Evolutionary conservation across 2,797 vertebrate species (phyloP).

Genomic region (Lutjanus campechanus): DNA sequence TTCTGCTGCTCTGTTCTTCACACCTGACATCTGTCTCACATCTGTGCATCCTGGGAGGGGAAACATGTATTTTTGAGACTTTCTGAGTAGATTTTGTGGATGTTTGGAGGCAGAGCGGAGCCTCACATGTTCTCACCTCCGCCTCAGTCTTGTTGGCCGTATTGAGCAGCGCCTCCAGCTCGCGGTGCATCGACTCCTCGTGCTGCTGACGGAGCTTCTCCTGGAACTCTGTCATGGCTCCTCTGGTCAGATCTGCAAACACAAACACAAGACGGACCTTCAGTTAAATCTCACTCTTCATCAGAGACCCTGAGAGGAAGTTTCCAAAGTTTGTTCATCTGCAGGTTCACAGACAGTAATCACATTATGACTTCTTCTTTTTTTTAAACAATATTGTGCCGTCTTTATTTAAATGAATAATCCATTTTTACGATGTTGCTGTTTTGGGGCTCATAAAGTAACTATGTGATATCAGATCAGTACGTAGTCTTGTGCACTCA

Average conservation of each 20-base stretch:
- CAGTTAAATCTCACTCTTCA: neutral
- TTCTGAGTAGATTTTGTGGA: neutral
- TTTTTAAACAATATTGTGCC: no score
- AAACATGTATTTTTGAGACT: neutral
- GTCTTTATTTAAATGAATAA: no score
- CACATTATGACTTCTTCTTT: no score
- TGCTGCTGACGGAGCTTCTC: constrained; percentile 95
- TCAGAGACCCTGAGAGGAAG: neutral
- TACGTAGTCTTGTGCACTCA: no score
- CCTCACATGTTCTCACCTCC: constrained; percentile 82
- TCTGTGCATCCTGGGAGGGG: neutral
- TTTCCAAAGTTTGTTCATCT: no score
- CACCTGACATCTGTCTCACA: neutral
- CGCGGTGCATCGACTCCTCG: constrained; percentile 93
- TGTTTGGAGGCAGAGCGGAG: neutral
- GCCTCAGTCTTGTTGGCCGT: constrained; percentile 85
- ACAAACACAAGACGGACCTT: neutral
- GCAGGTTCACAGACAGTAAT: no score
- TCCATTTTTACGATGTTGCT: no score
- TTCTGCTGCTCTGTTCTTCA: no score
- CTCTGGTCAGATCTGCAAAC: constrained; percentile 88
- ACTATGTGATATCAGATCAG: no score
- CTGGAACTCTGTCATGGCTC: constrained; percentile 93
- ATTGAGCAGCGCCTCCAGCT: constrained; percentile 91
- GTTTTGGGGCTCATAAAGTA: no score